Evolutionary conservation across 2,113 vertebrate species (phyloP), one percentile per base, ranked within the genome.

Genomic region (Meriones unguiculatus): DNA sequence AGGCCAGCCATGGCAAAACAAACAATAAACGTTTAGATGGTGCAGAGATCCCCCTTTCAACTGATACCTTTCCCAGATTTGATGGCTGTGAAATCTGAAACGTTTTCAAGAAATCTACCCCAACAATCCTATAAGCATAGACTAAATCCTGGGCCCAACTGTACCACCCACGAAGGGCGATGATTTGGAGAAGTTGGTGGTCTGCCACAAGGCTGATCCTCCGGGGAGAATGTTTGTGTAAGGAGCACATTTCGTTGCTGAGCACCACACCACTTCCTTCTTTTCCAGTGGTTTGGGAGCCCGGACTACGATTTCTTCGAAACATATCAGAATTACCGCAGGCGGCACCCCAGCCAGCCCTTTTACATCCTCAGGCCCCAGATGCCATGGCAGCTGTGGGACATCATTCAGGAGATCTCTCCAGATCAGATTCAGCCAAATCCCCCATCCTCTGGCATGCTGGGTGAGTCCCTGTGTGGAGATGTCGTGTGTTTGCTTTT

Each of bases 301-400:
- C 99, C 98, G 1, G 99, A 99, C 97, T 99, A 98, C 95, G 96
- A 93, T 38, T 99, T 99, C 95, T 99, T 98, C 93, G 97, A 96
- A 89, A 98, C 89, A 70, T 99, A 99, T 87, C 98, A 97, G 87
- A 91, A 7, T 0, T 99, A 99, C 78, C 98, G 98, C 9, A 94
- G 86, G 41, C 75, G 7, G 17, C 96, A 99, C 64, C 99, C 98
- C 0, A 81, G 96, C 35, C 99, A 99, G 96, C 98, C 98, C 8
- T 99, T 99, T 96, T 99, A 99, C 30, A 99, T 99, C 89, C 98
- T 99, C 91, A 99, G 97, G 69, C 99, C 99, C 62, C 98, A 98
- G 97, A 98, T 98, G 98, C 98, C 98, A 13, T 99, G 99, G 99
- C 98, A 99, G 1, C 98, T 99, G 32, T 99, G 99, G 99, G 98